A percentile compares a stretch with the other conserved stretches of the same genome.
phyloP scores from a whole-genome alignment of 2,113 vertebrate species.

The Pomatostomus ruficeps region DNA sequence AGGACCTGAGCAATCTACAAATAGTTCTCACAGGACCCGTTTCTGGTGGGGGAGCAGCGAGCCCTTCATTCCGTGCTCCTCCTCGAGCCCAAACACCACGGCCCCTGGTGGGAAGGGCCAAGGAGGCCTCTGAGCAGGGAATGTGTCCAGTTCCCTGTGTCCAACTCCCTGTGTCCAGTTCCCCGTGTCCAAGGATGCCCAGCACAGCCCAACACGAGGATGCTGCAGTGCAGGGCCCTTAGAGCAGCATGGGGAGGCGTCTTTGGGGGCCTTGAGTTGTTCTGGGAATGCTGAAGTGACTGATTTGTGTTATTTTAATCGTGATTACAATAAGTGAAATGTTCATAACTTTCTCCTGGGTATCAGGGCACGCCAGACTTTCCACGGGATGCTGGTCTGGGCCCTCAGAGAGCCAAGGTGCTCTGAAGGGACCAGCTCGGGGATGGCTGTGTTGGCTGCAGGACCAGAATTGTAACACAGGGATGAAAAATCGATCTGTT shows the following conservation, averaged over 20 bases:
- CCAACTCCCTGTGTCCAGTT: too few species aligned
- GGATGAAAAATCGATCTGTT: background rate
- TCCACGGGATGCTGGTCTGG: background rate
- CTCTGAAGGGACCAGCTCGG: background rate
- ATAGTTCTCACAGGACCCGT: background rate
- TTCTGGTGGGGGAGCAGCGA: background rate
- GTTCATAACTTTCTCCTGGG: background rate
- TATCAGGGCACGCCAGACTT: too few species aligned
- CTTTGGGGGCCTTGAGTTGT: fast-evolving
- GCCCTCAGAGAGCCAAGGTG: background rate
- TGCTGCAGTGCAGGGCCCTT: fast-evolving
- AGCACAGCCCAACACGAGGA: background rate
- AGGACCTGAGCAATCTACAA: background rate
- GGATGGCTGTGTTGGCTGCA: background rate
- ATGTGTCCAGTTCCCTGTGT: background rate
- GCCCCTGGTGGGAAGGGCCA: fast-evolving
- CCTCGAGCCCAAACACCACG: background rate
- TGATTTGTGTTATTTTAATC: background rate
- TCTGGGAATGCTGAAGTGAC: background rate
- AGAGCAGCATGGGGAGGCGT: fast-evolving
- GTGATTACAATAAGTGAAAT: background rate
- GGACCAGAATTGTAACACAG: background rate
- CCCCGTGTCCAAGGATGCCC: fast-evolving
- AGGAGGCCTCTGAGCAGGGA: background rate
- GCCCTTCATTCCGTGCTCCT: background rate